These are phyloP conservation scores for Dermatemys mawii DNA, from an alignment of 2,113 vertebrate species.

Conservation along the genomic window DNA sequence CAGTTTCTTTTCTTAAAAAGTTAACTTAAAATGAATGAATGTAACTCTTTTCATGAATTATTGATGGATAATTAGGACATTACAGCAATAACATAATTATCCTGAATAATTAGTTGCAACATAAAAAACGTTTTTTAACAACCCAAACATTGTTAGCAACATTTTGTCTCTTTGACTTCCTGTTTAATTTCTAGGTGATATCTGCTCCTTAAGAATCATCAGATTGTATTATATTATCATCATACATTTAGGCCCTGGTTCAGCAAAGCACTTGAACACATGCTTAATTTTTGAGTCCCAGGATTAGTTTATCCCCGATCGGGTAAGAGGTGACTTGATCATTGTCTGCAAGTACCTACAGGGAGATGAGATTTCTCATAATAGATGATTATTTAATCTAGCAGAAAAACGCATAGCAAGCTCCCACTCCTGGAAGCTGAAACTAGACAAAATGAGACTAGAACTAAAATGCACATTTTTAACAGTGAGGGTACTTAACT, in stretches of 20 bases:
- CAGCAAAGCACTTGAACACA: neutral
- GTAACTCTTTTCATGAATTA: neutral
- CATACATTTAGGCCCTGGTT: neutral
- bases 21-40: constrained; percentile 27
- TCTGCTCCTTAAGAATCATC: neutral
- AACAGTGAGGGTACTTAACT: neutral
- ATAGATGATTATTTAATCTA: neutral
- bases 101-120: constrained; percentile 6
- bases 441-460: neutral
- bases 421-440: neutral
- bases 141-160: neutral
- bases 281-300: neutral
- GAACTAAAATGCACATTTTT: neutral
- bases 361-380: neutral
- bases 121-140: neutral
- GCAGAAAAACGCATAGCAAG: neutral
- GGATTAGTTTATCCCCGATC: too few relatives aligned
- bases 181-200: neutral
- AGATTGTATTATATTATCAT: neutral
- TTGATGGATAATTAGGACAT: neutral
- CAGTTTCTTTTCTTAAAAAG: neutral
- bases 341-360: neutral
- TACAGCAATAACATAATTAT: neutral
- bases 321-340: neutral
- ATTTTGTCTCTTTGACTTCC: neutral